Conservation (phyloP, 2,113 vertebrate genomes). For the Catagonus wagneri region DNA sequence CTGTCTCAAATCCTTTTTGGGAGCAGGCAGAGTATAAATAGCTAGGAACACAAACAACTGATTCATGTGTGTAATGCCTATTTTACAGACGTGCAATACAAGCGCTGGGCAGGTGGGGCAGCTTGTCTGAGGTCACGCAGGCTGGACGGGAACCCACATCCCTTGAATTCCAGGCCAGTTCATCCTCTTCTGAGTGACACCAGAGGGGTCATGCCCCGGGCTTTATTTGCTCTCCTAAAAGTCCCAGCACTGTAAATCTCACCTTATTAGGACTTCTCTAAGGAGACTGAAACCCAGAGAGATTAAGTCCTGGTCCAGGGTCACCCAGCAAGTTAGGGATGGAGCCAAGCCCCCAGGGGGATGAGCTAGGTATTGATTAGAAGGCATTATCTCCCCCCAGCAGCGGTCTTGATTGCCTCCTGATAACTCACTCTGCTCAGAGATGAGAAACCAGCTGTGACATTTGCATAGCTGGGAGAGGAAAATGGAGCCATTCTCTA, state of each 20-base stretch:
- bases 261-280: not conserved
- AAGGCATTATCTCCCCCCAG: not conserved
- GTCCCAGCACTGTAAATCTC: not conserved
- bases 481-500: constrained; percentile 64
- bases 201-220: not conserved
- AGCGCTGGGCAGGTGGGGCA: constrained; percentile 65
- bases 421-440: not conserved
- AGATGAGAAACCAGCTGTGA: not conserved
- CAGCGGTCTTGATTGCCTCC: not conserved
- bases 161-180: constrained; percentile 4
- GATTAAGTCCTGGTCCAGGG: not conserved
- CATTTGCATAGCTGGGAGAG: not conserved
- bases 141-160: constrained; percentile 19
- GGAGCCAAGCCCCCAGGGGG: not conserved
- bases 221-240: not conserved
- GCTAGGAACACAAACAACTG: constrained; percentile 80
- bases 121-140: constrained; percentile 70
- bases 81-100: constrained; percentile 73
- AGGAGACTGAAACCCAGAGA: not conserved
- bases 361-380: not conserved
- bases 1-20: constrained; percentile 81
- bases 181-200: not conserved
- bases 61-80: constrained; percentile 72
- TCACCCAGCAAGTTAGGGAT: not conserved
- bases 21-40: constrained; percentile 78